phyloP scores from a whole-genome alignment of 2,888 invertebrate species.

The Synanthedon formicaeformis region DNA sequence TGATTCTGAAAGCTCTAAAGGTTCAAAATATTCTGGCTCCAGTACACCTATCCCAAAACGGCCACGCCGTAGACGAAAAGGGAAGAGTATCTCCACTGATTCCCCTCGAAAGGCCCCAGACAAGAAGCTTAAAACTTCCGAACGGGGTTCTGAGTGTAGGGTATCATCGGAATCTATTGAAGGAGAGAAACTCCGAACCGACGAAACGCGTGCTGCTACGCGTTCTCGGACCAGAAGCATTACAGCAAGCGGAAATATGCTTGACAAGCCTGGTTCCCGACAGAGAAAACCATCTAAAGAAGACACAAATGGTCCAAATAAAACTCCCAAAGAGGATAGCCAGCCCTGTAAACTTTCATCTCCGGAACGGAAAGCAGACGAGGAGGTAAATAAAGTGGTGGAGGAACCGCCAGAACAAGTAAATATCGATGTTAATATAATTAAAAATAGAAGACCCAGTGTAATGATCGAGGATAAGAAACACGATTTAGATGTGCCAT shows the following conservation, averaged over 20 bases:
- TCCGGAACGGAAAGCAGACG: conserved; percentile 74
- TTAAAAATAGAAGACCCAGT: conserved; percentile 18
- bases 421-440: conserved; percentile 31
- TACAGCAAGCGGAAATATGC: conserved; percentile 76
- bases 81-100: conserved; percentile 37
- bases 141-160: conserved; percentile 80
- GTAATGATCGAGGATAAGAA: conserved; percentile 36
- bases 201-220: conserved; percentile 56
- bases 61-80: conserved; percentile 52
- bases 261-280: conserved; percentile 71
- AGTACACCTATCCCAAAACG: conserved; percentile 54
- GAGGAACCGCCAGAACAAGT: conserved; percentile 38
- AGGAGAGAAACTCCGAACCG: conserved; percentile 77
- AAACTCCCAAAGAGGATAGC: conserved; percentile 70
- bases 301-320: conserved; percentile 40
- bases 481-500: conserved; percentile 13
- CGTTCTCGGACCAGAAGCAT: conserved; percentile 77
- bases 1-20: conserved; percentile 69
- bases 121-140: conserved; percentile 88
- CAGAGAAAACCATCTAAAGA: conserved; percentile 62
- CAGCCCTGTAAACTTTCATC: conserved; percentile 71
- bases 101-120: conserved; percentile 76
- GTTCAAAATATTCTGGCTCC: conserved; percentile 45
- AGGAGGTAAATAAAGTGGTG: conserved; percentile 66
- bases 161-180: conserved; percentile 79